Evolutionary conservation across 2,797 vertebrate species (phyloP), one percentile per base, ranked within the genome.

Genomic region (Hypotaenidia okinawae): DNA sequence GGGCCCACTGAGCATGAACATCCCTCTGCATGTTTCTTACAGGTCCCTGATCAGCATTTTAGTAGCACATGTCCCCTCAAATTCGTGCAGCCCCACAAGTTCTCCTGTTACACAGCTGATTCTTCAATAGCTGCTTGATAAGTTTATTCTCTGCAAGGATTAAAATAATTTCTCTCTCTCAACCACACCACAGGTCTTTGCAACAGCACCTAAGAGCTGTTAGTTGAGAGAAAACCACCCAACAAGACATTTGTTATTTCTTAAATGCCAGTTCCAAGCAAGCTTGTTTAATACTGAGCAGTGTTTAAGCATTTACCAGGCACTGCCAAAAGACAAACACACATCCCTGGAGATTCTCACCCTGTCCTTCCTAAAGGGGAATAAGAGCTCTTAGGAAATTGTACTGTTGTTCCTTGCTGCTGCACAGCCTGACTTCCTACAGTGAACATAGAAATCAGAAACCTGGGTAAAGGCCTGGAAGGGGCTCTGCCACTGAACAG

Each of bases 281-380:
- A 80, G 49, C 51, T 13, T 70, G 43, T 70, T 94, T 74, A 88
- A 82, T 32, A 64, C 2, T 9, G 24, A 47, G 27, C 70, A 84
- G 52, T 1, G 0, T 72, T 75, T 58, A 76, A 93, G 91, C 83
- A 79, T 88, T 88, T 76, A 51, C 59, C 70, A 77, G n/a, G 49
- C 67, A 37, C 49, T 91, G 91, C 76, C 74, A 93, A 73, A 81
- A 77, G 88, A 77, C 77, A 96, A 87, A 73, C 77, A 93, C 30
- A 45, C 11, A 77, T 52, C 84, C 35, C 86, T 93, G 80, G 84
- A 94, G 81, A 87, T 75, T 82, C 84, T 95, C 35, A 84, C n/a
- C 70, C 68, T 1, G 28, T 37, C 45, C 45, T 87, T 92, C 66
- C 83, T 43, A 28, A 93, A 94, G 75, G 32, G 27, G n/a, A 78